These are phyloP conservation scores for Syrista parreyssii DNA, from an alignment of 2,888 invertebrate species.

Conservation along the genomic window DNA sequence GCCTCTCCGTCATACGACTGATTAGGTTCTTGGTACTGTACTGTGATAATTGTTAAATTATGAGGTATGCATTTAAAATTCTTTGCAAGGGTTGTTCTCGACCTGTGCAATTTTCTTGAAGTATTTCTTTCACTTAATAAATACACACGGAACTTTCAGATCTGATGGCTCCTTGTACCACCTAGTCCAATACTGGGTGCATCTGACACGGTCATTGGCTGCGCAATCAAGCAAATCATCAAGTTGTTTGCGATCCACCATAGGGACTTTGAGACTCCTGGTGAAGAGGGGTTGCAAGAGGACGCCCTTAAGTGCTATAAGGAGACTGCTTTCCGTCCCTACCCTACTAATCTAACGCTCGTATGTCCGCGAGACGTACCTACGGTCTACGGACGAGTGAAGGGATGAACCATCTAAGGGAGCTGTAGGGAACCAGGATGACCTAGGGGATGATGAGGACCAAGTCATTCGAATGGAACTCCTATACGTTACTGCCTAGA, in stretches of 20 bases:
- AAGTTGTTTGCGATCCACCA: slow-evolving; percentile 47
- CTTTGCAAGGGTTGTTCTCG: too few relatives aligned
- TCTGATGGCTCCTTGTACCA: neutral
- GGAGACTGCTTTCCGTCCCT: slow-evolving; percentile 58
- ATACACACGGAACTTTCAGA: neutral
- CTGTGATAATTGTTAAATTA: neutral
- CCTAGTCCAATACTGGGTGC: neutral
- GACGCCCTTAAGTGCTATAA: slow-evolving; percentile 61
- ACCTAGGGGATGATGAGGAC: slow-evolving; percentile 3
- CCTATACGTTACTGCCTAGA: neutral
- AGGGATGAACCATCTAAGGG: neutral
- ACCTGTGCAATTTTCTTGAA: too few relatives aligned
- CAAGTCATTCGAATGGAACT: slow-evolving; percentile 1
- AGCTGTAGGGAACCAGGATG: neutral
- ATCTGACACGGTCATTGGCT: slow-evolving; percentile 24
- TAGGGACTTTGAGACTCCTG: slow-evolving; percentile 6
- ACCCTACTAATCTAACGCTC: slow-evolving; percentile 52
- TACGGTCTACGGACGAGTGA: neutral
- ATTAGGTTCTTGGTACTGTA: neutral
- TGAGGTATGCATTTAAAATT: neutral
- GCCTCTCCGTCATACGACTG: neutral
- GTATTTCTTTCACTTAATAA: neutral
- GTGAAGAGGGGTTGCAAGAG: slow-evolving; percentile 40
- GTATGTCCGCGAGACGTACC: slow-evolving; percentile 44
- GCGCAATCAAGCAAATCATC: slow-evolving; percentile 60